These are phyloP conservation scores for Ciona savignyi DNA, from an alignment of 23 tunicate genomes.

Conservation along the genomic window DNA sequence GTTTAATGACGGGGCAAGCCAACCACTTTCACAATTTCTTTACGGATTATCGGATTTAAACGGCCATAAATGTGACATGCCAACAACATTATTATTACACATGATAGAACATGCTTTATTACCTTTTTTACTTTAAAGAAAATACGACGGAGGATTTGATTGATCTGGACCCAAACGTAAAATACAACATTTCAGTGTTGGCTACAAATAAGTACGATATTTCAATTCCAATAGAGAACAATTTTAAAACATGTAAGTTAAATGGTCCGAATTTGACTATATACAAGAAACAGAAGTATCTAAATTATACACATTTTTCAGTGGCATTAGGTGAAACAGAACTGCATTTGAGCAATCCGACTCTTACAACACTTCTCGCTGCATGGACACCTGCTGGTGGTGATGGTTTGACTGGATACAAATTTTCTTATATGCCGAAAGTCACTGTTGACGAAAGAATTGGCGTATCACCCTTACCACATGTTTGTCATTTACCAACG, in stretches of 20 bases:
- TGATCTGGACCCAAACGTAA: neutral
- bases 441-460: slow-evolving; percentile 6
- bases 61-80: no score
- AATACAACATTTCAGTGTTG: neutral
- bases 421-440: slow-evolving; percentile 3
- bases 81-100: no score
- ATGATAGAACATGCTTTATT: no score
- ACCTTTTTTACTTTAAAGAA: neutral
- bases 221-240: neutral
- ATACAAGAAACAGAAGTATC: neutral
- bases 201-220: neutral
- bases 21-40: no score
- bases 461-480: neutral
- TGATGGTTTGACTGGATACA: slow-evolving; percentile 56
- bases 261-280: no score
- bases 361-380: slow-evolving; percentile 48
- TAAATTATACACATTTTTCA: neutral
- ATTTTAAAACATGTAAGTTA: neutral
- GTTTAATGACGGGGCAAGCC: no score
- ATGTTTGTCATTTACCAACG: no score
- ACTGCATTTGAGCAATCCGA: slow-evolving; percentile 29
- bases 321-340: slow-evolving; percentile 58
- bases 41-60: no score
- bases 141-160: neutral
- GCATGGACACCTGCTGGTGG: slow-evolving; percentile 67